Percentiles rank a stretch among this genome's conserved stretches.
Evolutionary conservation across 2,113 vertebrate genomes (phyloP).

Genomic region (Suncus etruscus): DNA sequence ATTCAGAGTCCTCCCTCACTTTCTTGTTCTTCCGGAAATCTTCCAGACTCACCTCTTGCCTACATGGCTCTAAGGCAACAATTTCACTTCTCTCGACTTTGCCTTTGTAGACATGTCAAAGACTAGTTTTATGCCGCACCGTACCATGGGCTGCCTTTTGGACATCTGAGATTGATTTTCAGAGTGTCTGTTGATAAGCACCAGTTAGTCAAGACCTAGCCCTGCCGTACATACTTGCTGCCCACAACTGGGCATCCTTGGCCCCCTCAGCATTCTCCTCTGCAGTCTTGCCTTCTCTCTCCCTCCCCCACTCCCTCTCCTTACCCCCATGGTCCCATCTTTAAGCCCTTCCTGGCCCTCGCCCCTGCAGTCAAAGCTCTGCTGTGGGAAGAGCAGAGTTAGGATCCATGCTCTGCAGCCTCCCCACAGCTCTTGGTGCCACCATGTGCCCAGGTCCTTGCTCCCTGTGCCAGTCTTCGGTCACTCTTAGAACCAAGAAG

Average conservation of each 20-base stretch:
- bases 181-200: not conserved
- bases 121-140: too few species aligned
- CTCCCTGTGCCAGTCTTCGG: not conserved
- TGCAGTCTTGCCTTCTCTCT: not conserved
- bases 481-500: not conserved
- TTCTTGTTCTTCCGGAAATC: slow-evolving; percentile 11
- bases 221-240: not conserved
- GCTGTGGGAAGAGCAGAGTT: not conserved
- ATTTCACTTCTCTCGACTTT: slow-evolving; percentile 19
- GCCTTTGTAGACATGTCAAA: not conserved
- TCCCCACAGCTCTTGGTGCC: not conserved
- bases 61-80: not conserved
- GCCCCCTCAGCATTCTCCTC: not conserved
- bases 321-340: not conserved
- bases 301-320: too few species aligned
- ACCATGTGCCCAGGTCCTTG: not conserved
- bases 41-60: not conserved
- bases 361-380: not conserved
- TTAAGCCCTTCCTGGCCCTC: not conserved
- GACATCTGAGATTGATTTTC: not conserved
- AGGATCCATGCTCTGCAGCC: not conserved
- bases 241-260: not conserved
- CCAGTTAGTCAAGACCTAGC: not conserved
- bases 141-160: not conserved
- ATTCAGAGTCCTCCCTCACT: not conserved